These are phyloP conservation scores for Eospalax fontanierii DNA, from an alignment of 2,797 vertebrate genomes.

Conservation along the genomic window DNA sequence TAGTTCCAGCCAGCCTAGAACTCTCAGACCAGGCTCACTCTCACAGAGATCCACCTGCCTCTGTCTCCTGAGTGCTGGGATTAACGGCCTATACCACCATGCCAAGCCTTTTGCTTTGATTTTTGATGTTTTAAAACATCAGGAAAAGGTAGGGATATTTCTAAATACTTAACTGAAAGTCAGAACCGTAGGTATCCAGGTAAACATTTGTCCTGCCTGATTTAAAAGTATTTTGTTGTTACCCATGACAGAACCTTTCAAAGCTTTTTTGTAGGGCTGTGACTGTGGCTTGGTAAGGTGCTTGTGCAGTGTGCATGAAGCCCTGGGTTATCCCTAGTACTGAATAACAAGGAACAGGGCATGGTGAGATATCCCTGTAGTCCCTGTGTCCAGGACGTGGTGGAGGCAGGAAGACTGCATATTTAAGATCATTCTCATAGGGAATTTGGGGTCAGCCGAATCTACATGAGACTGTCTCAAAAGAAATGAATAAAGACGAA, in stretches of 20 bases:
- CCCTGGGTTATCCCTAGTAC: not conserved
- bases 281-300: not conserved
- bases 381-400: accelerated
- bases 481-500: not conserved
- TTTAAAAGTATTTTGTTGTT: not conserved
- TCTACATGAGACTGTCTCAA: not conserved
- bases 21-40: no score
- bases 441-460: not conserved
- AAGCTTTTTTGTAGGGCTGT: not conserved
- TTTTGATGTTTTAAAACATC: not conserved
- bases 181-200: not conserved
- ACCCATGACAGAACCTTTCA: not conserved
- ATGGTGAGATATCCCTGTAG: not conserved
- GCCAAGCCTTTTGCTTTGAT: no score
- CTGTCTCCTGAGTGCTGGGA: no score
- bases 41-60: no score
- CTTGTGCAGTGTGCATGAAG: not conserved
- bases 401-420: not conserved
- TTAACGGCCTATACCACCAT: no score
- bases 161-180: conserved; percentile 24
- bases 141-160: conserved; percentile 21
- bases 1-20: no score
- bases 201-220: conserved; percentile 2
- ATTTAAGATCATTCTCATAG: not conserved
- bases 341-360: not conserved